phyloP scores from a whole-genome alignment of 2,888 invertebrate genomes.

The Orthosia gothica region DNA sequence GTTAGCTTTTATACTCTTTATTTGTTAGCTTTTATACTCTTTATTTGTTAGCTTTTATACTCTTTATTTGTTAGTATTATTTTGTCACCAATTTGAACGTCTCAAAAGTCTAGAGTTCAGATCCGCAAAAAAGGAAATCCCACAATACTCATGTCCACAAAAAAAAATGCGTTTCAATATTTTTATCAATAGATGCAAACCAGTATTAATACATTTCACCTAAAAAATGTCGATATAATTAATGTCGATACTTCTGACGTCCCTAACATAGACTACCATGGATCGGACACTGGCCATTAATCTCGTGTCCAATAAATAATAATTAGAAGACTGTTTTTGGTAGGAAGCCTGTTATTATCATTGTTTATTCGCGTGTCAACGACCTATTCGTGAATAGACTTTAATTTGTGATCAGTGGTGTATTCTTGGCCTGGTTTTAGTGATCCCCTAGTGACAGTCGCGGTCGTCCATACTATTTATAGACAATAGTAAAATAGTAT shows the following conservation, averaged over 20 bases:
- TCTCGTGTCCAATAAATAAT: constrained; percentile 50
- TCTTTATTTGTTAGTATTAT: too few relatives aligned
- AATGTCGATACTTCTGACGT: not conserved
- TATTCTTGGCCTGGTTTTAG: not conserved
- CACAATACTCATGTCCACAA: too few relatives aligned
- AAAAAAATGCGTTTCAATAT: too few relatives aligned
- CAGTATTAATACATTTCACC: too few relatives aligned
- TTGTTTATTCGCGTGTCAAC: constrained; percentile 42
- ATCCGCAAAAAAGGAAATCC: too few relatives aligned
- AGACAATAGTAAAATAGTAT: not conserved
- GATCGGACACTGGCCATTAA: constrained; percentile 36
- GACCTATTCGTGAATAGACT: constrained; percentile 4
- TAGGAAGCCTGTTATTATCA: constrained; percentile 27
- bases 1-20: too few relatives aligned
- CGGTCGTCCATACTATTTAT: too few relatives aligned
- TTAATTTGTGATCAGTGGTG: constrained; percentile 1
- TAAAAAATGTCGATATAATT: not conserved
- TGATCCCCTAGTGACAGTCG: not conserved
- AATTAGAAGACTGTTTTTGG: constrained; percentile 46
- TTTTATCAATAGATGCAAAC: too few relatives aligned
- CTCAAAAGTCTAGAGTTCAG: too few relatives aligned
- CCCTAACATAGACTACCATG: constrained; percentile 23
- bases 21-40: too few relatives aligned
- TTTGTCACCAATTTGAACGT: too few relatives aligned
- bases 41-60: too few relatives aligned